Evolutionary conservation across 1,140 invertebrate species (phyloP), one percentile per base, ranked within the genome.

Genomic region (Drosophila teissieri): DNA sequence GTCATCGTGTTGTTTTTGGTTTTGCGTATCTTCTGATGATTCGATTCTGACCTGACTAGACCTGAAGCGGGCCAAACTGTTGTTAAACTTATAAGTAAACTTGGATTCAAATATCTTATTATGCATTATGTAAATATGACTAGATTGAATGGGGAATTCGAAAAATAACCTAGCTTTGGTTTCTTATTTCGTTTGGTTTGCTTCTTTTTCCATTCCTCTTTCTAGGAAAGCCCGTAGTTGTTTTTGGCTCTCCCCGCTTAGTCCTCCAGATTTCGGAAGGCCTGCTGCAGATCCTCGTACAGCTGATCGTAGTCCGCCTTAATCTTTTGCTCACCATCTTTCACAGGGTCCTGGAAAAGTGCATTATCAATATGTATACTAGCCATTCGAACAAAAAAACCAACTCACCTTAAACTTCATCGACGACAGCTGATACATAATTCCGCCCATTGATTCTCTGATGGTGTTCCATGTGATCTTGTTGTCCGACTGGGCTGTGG

Each of bases 391-490:
- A 31, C 11, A 39, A 3, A 39, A 4, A 24, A 49, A 3, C 8
- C 31, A 8, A 60, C 82, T 88, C 91, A 98, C 97, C 96, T 99
- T 99, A 94, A 99, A 99, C 93, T 99, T 99, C 99, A 99, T 99
- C 85, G 97, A 98, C 84, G 97, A 99, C 48, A 99, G 95, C 93
- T 99, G 98, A 93, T 99, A 99, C 57, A 99, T 94, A 78, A 98
- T 96, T 85, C 97, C 96, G 73, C 96, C 96, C 98, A 99, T 98
- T 73, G 97, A 96, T 91, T 99, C 99, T 51, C 97, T 95, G 86
- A 99, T 99, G 27, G 98, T 97, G 81, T 96, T 96, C 98, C 98
- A 99, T 57, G 99, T 99, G 78, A 99, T 97, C 94, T 99, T 99
- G 94, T 99, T 99, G 92, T 99, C 99, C 61, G 97, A 98, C 93